Evolutionary conservation across 92 coral and sea anemone species (phyloP).

Genomic region (Pocillopora meandrina): DNA sequence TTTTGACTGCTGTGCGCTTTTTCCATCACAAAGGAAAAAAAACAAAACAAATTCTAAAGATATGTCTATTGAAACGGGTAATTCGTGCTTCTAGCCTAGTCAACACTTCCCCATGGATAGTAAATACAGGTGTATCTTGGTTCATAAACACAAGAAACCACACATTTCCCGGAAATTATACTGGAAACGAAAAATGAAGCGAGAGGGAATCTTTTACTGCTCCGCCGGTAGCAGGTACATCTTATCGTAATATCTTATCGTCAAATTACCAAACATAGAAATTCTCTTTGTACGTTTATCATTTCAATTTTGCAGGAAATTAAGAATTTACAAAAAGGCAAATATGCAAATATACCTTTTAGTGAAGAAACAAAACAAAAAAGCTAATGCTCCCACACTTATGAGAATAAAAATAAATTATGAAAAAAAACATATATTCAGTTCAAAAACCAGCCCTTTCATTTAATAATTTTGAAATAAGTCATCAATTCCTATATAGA

Average conservation of each 20-base stretch:
- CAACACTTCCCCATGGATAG: neutral
- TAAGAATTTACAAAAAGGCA: neutral
- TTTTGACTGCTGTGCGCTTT: neutral
- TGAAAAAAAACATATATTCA: neutral
- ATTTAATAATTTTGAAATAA: neutral
- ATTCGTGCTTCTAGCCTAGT: neutral
- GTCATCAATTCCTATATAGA: too few relatives aligned
- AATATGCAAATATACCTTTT: neutral
- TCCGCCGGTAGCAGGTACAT: neutral
- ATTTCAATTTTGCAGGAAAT: neutral
- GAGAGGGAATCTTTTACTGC: neutral
- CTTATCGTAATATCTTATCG: neutral
- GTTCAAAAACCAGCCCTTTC: neutral
- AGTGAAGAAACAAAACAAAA: neutral
- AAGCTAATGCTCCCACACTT: neutral
- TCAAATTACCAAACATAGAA: neutral
- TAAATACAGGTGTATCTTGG: too few relatives aligned
- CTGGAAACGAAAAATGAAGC: too few relatives aligned
- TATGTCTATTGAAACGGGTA: slow-evolving; percentile 23
- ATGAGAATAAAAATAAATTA: neutral
- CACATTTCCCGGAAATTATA: too few relatives aligned
- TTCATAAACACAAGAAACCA: too few relatives aligned
- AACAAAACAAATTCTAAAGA: neutral
- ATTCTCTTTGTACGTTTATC: neutral
- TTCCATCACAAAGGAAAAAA: neutral